Evolutionary conservation across 2,113 vertebrate species (phyloP).

Genomic region (Caranx melampygus): DNA sequence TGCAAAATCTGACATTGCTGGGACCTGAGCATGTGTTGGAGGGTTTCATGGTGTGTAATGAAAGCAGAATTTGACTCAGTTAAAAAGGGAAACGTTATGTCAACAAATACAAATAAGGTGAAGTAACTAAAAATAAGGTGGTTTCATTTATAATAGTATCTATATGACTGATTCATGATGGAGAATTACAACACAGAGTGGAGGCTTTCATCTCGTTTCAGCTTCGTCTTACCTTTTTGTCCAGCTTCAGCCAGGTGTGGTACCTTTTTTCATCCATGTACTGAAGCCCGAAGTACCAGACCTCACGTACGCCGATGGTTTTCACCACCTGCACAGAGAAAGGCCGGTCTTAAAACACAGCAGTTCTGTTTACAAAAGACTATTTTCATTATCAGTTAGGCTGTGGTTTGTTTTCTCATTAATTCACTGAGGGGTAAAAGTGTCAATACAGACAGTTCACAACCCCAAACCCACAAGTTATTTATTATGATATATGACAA

Average conservation of each 20-base stretch:
- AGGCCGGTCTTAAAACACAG: not conserved
- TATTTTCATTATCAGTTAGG: not conserved
- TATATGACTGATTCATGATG: not conserved
- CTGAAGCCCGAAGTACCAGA: constrained; percentile 98
- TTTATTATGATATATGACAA: not conserved
- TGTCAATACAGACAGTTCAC: no score
- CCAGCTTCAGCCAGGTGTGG: constrained; percentile 95
- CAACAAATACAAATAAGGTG: not conserved
- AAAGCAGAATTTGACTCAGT: not conserved
- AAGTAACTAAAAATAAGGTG: not conserved
- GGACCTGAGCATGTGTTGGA: not conserved
- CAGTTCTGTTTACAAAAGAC: not conserved
- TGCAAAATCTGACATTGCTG: constrained; percentile 5
- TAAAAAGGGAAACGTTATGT: not conserved
- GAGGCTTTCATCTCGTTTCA: not conserved
- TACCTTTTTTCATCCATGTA: constrained; percentile 93
- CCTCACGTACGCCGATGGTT: constrained; percentile 93
- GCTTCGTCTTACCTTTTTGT: constrained; percentile 91
- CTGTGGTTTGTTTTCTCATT: not conserved
- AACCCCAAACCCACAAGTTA: no score
- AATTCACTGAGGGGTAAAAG: not conserved
- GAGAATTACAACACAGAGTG: not conserved
- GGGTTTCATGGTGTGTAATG: not conserved
- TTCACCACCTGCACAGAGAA: constrained; percentile 91
- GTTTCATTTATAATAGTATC: not conserved